These are phyloP conservation scores for Dipodomys ordii DNA, from an alignment of 2,113 vertebrate genomes.

Conservation along the genomic window DNA sequence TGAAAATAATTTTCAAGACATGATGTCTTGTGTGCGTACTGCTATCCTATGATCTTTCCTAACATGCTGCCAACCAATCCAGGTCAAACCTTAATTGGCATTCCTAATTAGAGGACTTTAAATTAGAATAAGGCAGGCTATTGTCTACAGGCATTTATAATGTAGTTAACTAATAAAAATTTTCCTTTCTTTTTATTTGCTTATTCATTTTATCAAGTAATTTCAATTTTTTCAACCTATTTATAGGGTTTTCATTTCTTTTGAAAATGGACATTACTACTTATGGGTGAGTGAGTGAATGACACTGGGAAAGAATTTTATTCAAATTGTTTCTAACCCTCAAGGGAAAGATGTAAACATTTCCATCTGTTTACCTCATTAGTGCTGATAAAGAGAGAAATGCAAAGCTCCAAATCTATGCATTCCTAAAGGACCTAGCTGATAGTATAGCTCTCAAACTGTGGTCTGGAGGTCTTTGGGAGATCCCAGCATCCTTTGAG, in stretches of 20 bases:
- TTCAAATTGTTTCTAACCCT: slow-evolving; percentile 1
- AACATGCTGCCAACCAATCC: not conserved
- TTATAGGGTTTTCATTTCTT: not conserved
- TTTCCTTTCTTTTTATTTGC: not conserved
- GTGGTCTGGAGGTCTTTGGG: not conserved
- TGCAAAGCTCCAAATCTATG: not conserved
- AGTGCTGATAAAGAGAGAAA: not conserved
- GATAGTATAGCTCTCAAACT: not conserved
- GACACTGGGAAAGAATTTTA: not conserved
- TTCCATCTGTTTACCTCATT: slow-evolving; percentile 22
- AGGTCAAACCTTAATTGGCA: not conserved
- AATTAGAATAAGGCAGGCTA: not conserved
- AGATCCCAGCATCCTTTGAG: not conserved
- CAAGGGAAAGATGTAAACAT: not conserved
- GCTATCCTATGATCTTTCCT: not conserved
- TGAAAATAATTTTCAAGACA: not conserved
- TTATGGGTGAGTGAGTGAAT: not conserved
- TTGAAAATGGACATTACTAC: not conserved
- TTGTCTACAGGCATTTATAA: not conserved
- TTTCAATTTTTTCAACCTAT: slow-evolving; percentile 2
- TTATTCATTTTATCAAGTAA: slow-evolving; percentile 2
- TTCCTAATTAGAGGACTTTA: not conserved
- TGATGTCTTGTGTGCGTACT: not conserved
- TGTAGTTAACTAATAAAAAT: not conserved
- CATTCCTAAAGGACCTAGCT: not conserved